Evolutionary conservation across 2,113 vertebrate genomes (phyloP).

Genomic region (Candoia aspera): DNA sequence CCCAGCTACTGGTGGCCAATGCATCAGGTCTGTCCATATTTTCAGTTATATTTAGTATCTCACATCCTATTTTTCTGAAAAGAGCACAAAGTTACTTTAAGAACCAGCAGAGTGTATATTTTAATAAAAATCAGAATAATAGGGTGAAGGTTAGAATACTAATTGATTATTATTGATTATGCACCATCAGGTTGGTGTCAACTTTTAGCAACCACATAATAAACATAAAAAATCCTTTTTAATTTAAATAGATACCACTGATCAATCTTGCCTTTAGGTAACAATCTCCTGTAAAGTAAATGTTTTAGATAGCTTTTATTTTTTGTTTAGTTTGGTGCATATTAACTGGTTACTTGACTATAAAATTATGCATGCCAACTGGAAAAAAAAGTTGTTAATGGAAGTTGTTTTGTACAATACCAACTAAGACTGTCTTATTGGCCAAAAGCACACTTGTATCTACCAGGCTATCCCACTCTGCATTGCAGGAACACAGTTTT

Average conservation of each 20-base stretch:
- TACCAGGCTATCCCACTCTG: constrained; percentile 29
- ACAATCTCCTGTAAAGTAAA: constrained; percentile 24
- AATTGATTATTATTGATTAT: no score
- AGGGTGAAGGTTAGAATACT: background rate
- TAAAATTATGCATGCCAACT: constrained; percentile 42
- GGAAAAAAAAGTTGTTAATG: constrained; percentile 29
- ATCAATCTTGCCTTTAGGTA: constrained; percentile 36
- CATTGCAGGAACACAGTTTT: constrained; percentile 39
- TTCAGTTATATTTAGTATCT: constrained; percentile 34
- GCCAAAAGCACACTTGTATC: constrained; percentile 36
- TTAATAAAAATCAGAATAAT: background rate
- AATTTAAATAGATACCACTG: constrained; percentile 21
- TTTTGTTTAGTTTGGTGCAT: background rate
- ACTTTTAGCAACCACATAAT: no score
- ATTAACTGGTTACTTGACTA: accelerated
- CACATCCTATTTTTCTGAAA: constrained; percentile 25
- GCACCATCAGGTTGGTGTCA: no score
- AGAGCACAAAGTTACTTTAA: background rate
- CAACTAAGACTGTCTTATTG: constrained; percentile 47
- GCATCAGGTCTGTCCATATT: background rate
- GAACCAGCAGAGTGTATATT: constrained; percentile 7
- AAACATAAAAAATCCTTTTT: constrained; percentile 19
- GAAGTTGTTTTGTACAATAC: constrained; percentile 42
- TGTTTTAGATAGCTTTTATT: background rate
- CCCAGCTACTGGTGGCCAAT: background rate